Base-by-base conservation (phyloP, 2,888 invertebrate genomes). In the Phragmatobia fuliginosa region DNA sequence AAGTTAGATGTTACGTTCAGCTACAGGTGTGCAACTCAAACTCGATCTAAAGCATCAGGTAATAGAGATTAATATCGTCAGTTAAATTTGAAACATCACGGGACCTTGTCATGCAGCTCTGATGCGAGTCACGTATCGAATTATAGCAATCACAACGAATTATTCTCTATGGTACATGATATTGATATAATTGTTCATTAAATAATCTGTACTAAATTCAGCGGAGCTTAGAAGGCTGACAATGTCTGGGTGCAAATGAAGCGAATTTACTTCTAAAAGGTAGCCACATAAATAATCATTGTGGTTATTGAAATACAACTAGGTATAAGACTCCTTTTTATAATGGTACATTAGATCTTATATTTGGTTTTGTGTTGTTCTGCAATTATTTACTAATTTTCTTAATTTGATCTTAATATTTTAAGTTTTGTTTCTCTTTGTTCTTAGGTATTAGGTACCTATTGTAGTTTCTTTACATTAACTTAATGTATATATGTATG, bases 91-190 rank as follows among this genome's bases (percentile, higher is more conserved):
- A 67, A 68, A 78, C 68, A 73, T 83, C 62, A 68, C 63, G 73
- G 81, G 85, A 86, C 89, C 87, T 90, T 88, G 89, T 77, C 59
- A 63, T 81, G 72, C 75, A 83, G 80, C 88, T 88, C 81, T 77
- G 84, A 91, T 88, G 87, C 91, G 77, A 89, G 85, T 84, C 92
- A 91, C 90, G 92, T 90, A 88, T 85, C 77, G 86, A 90, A 90
- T 91, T 89, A 91, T 89, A 87, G 87, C 88, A 88, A 89, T 89
- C 87, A 87, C 79, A 86, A 85, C 83, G 85, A 87, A 86, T 89
- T 88, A 89, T 88, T 88, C 78, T 81, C 83, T 86, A 85, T 83
- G 83, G 87, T 87, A 80, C 78, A 82, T 78, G 81, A 83, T 80
- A 82, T 77, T 82, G 82, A 56, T 52, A 77, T 82, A 82, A 85